A percentile compares a stretch with the other conserved stretches of the same genome.
Evolutionary conservation across 2,797 vertebrate genomes (phyloP).

Genomic region (Hippopotamyrus pictus): DNA sequence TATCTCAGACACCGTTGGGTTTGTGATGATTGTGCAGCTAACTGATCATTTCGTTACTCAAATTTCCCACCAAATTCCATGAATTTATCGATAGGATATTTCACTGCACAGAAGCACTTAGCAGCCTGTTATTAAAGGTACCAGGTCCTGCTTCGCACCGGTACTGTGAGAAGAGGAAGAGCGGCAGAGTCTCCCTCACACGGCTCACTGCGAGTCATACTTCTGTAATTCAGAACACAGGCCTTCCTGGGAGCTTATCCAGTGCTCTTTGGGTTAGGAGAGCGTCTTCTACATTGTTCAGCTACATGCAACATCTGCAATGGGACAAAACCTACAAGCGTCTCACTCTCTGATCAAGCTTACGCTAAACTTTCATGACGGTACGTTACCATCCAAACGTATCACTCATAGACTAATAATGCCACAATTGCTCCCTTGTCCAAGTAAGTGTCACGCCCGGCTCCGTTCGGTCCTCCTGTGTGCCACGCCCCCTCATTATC

Average conservation of each 20-base stretch:
- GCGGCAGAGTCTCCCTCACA: neutral
- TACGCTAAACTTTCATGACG: neutral
- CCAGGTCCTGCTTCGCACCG: neutral
- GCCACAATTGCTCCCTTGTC: neutral
- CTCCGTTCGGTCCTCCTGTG: too few relatives aligned
- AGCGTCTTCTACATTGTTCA: neutral
- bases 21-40: neutral
- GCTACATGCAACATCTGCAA: neutral
- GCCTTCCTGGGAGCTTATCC: neutral
- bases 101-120: neutral
- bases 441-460: too few relatives aligned
- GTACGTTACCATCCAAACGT: neutral
- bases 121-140: neutral
- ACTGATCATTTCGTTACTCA: neutral
- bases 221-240: neutral
- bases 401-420: neutral
- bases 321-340: neutral
- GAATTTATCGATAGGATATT: neutral
- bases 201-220: neutral
- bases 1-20: neutral
- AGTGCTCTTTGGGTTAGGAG: neutral
- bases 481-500: too few relatives aligned
- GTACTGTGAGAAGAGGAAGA: neutral
- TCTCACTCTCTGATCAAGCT: neutral
- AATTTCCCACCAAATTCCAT: neutral